Conservation (phyloP, 2,888 invertebrate genomes). For the Metopia argyrocephala region DNA sequence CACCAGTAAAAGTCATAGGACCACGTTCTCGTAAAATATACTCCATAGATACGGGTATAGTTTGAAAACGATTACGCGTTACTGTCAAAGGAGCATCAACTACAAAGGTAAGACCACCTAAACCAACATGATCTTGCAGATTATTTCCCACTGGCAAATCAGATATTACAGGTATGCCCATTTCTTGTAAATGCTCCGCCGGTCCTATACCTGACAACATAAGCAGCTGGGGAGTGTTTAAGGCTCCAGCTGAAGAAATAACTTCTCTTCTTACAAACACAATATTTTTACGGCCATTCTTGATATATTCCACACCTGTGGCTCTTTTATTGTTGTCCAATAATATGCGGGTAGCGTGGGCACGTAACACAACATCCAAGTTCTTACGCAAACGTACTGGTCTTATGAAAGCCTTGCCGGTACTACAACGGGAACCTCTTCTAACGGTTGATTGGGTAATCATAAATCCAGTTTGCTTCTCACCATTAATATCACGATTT, state of each 20-base stretch:
- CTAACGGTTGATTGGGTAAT: constrained; percentile 90
- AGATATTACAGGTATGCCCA: constrained; percentile 86
- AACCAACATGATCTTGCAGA: constrained; percentile 92
- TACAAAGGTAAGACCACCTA: constrained; percentile 90
- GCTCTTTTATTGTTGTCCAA: constrained; percentile 86
- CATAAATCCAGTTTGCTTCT: constrained; percentile 91
- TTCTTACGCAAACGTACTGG: constrained; percentile 88
- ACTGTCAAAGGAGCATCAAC: constrained; percentile 89
- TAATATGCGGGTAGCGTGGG: constrained; percentile 86
- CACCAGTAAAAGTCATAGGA: constrained; percentile 89
- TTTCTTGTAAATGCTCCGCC: constrained; percentile 84
- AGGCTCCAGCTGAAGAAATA: constrained; percentile 91
- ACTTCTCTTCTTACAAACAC: constrained; percentile 89
- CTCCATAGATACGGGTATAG: constrained; percentile 87
- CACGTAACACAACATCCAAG: constrained; percentile 87
- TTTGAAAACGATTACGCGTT: constrained; percentile 87
- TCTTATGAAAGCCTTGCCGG: constrained; percentile 91
- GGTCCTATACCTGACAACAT: constrained; percentile 95
- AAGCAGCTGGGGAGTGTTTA: constrained; percentile 92
- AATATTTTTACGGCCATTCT: constrained; percentile 82
- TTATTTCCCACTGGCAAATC: constrained; percentile 90
- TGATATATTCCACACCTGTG: constrained; percentile 86
- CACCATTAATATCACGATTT: constrained; percentile 89
- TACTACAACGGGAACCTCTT: constrained; percentile 91
- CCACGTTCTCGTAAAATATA: constrained; percentile 90